Percentiles rank a stretch among this genome's conserved stretches.
phyloP scores from a whole-genome alignment of 2,797 vertebrate genomes.

The Pipistrellus pygmaeus region DNA sequence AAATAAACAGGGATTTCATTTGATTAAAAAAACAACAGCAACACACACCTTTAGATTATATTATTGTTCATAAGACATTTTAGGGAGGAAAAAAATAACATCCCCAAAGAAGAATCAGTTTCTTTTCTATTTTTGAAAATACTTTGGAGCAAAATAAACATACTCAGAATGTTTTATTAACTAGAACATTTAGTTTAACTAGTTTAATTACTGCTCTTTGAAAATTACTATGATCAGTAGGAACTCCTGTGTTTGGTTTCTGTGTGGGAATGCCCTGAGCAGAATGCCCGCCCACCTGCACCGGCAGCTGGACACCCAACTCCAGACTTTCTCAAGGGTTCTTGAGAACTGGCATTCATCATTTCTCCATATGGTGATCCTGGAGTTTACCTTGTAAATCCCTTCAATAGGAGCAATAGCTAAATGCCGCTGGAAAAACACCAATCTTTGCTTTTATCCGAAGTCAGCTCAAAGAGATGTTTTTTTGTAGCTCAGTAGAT shows the following conservation, averaged over 20 bases:
- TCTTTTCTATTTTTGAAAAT: conserved; percentile 69
- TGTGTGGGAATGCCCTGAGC: conserved; percentile 31
- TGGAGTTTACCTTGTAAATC: not conserved
- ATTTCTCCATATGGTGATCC: not conserved
- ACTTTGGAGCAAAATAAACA: conserved; percentile 69
- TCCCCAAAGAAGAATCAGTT: not conserved
- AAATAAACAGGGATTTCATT: conserved; percentile 32
- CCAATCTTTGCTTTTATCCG: conserved; percentile 43
- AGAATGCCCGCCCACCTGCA: conserved; percentile 26
- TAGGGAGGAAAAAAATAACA: not conserved
- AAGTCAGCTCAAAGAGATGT: conserved; percentile 5
- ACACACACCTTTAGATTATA: not conserved
- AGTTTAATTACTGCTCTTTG: conserved; percentile 71
- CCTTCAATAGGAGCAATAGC: not conserved
- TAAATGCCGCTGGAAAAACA: not conserved
- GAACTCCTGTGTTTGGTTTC: conserved; percentile 56
- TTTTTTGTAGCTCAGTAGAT: conserved; percentile 21
- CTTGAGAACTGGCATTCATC: not conserved
- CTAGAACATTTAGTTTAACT: conserved; percentile 70
- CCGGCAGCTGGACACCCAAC: not conserved
- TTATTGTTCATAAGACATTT: conserved; percentile 48
- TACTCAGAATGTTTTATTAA: conserved; percentile 68
- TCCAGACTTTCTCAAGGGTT: not conserved
- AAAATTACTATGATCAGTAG: conserved; percentile 58
- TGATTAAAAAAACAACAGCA: not conserved